Evolutionary conservation across 2,113 vertebrate species (phyloP).

Genomic region (Pelobates fuscus): DNA sequence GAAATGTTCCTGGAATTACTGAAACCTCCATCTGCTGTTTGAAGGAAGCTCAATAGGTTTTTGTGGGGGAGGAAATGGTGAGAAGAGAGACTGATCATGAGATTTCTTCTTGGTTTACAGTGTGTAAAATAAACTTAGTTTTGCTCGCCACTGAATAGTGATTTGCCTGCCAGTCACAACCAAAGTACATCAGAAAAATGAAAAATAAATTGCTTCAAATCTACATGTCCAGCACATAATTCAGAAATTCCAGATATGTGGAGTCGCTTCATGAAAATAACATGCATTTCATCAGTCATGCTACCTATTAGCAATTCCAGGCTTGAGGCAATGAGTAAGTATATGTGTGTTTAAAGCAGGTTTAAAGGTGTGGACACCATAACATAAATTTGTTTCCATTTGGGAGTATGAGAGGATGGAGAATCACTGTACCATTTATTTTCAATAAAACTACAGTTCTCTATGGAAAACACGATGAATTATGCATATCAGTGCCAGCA

Average conservation of each 20-base stretch:
- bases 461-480: too few species aligned
- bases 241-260: neutral
- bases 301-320: neutral
- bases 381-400: too few species aligned
- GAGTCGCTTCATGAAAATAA: neutral
- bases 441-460: too few species aligned
- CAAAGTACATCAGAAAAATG: constrained; percentile 7
- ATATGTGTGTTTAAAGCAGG: too few species aligned
- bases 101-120: constrained; percentile 2
- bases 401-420: too few species aligned
- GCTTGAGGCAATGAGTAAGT: too few species aligned
- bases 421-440: too few species aligned
- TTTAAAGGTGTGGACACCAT: too few species aligned
- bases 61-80: neutral
- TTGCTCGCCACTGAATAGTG: neutral
- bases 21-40: neutral
- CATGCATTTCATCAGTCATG: neutral
- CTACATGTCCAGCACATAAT: neutral
- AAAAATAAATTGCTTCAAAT: constrained; percentile 13
- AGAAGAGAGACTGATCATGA: neutral
- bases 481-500: too few species aligned
- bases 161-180: neutral
- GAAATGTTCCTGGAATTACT: constrained; percentile 27
- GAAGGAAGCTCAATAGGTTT: too few species aligned
- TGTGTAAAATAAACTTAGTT: constrained; percentile 11